Percentiles rank a stretch among this genome's conserved stretches.
Conservation (phyloP, 2,797 vertebrate species). For the Phataginus tetradactyla region DNA sequence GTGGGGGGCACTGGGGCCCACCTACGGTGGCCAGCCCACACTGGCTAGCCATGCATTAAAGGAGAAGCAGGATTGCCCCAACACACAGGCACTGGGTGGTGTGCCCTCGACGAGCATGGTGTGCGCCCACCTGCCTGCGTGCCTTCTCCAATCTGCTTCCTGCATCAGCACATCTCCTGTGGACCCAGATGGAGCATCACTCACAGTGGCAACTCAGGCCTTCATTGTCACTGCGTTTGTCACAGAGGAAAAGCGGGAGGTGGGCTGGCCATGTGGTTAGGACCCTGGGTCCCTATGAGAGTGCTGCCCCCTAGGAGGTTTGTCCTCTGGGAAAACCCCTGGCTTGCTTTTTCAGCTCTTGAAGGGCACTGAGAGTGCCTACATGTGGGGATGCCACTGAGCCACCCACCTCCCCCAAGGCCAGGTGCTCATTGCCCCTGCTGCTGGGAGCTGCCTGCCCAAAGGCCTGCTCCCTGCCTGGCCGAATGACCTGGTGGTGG, state of each 20-base stretch:
- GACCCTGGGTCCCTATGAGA: neutral
- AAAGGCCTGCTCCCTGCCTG: neutral
- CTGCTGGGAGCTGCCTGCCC: too few species aligned
- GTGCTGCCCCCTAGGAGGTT: neutral
- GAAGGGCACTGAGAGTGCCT: neutral
- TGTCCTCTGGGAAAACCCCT: neutral
- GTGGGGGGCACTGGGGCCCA: neutral
- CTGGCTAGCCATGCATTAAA: neutral
- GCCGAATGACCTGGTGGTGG: too few species aligned
- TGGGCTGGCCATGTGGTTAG: neutral
- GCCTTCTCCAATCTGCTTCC: neutral
- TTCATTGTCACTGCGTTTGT: neutral
- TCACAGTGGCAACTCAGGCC: neutral
- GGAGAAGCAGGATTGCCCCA: neutral
- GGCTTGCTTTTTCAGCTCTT: neutral
- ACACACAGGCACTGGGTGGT: neutral
- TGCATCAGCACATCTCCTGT: neutral
- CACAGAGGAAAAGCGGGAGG: neutral
- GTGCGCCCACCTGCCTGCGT: rapidly evolving
- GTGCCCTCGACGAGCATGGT: neutral
- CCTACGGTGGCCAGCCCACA: neutral
- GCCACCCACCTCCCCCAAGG: neutral
- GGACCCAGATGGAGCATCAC: neutral
- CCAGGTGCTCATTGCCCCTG: neutral
- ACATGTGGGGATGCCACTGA: neutral